Conservation (phyloP, 2,888 invertebrate genomes). For the Nomada goodeniana region DNA sequence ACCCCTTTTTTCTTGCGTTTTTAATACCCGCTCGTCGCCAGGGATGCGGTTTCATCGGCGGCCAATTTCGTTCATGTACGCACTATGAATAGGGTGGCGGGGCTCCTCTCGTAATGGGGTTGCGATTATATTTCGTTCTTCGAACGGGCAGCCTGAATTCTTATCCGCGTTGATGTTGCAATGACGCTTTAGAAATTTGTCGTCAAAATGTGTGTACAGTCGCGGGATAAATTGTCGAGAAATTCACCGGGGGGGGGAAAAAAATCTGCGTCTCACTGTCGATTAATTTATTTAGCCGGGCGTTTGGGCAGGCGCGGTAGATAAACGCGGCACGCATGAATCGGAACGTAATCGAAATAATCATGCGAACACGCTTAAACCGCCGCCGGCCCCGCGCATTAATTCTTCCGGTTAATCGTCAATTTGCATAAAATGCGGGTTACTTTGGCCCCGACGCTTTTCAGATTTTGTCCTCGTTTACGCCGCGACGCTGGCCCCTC, state of each 20-base stretch:
- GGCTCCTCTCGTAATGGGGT: background rate
- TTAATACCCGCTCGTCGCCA: conserved; percentile 14
- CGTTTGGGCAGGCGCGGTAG: background rate
- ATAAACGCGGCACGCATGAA: background rate
- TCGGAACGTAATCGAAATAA: conserved; percentile 9
- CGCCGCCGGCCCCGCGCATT: conserved; percentile 1
- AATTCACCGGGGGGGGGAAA: background rate
- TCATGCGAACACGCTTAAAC: background rate
- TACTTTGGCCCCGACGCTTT: conserved; percentile 33
- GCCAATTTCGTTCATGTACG: background rate
- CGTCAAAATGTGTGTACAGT: background rate
- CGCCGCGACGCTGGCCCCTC: background rate
- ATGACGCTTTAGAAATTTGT: background rate
- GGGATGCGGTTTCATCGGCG: conserved; percentile 3
- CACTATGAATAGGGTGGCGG: background rate
- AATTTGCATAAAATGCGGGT: conserved; percentile 39
- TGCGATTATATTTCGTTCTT: background rate
- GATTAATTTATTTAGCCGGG: background rate
- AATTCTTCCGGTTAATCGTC: conserved; percentile 20
- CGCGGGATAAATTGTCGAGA: background rate
- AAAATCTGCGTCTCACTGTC: background rate
- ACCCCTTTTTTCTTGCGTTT: background rate
- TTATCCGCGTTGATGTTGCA: background rate
- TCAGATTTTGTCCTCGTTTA: conserved; percentile 12
- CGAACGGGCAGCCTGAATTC: background rate